phyloP scores from a whole-genome alignment of 2,113 vertebrate species.

The Nothoprocta perdicaria region DNA sequence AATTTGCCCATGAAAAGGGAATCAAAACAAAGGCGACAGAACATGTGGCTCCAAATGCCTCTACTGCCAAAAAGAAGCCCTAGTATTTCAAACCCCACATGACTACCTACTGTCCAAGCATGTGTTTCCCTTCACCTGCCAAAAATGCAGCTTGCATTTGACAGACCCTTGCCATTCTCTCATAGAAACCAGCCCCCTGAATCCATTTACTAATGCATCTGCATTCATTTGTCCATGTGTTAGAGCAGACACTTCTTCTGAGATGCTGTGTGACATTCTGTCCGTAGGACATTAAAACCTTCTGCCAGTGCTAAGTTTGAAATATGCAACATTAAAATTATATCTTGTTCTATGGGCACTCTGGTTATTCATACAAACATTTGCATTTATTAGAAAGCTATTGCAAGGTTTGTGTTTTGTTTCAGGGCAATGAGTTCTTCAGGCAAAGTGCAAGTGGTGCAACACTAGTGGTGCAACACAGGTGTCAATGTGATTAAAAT shows the following conservation, averaged over 20 bases:
- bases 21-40: background rate
- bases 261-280: background rate
- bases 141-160: background rate
- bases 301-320: background rate
- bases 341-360: background rate
- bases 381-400: background rate
- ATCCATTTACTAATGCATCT: background rate
- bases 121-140: background rate
- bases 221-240: background rate
- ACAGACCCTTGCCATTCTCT: background rate
- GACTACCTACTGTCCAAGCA: background rate
- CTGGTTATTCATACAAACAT: background rate
- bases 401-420: background rate
- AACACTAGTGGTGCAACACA: background rate
- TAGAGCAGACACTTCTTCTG: background rate
- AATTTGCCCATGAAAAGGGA: background rate
- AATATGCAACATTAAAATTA: background rate
- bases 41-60: background rate
- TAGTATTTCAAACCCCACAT: background rate
- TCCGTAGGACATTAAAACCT: background rate
- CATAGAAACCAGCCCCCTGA: background rate
- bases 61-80: background rate
- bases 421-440: background rate
- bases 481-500: background rate
- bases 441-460: background rate